A percentile compares a stretch with the other conserved stretches of the same genome.
Conservation (phyloP, 2,113 vertebrate species). For the Rhabdomys dilectus region DNA sequence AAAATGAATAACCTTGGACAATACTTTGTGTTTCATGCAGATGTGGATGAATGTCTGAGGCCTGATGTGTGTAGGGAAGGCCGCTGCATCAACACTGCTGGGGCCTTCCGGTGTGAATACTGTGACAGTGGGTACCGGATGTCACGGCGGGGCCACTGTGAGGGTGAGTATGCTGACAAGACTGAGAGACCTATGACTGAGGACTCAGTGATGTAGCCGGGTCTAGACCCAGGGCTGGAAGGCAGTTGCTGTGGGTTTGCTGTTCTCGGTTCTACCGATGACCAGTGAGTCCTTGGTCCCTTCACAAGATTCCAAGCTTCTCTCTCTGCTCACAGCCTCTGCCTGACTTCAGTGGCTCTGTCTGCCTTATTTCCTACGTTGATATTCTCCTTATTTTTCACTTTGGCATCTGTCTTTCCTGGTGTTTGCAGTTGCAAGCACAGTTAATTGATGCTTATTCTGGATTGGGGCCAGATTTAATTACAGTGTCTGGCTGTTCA, state of each 20-base stretch:
- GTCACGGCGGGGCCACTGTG: constrained; percentile 87
- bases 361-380: background rate
- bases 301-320: no score
- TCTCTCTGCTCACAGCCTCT: background rate
- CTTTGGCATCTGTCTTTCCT: background rate
- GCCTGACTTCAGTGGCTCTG: background rate
- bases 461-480: constrained; percentile 16
- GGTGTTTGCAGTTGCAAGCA: background rate
- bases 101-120: constrained; percentile 90
- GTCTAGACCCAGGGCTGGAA: background rate
- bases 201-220: background rate
- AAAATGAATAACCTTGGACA: background rate
- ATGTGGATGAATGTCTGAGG: constrained; percentile 91
- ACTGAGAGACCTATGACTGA: fast-evolving
- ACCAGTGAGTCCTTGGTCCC: background rate
- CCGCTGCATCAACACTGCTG: constrained; percentile 89
- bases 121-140: constrained; percentile 90
- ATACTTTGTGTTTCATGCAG: constrained; percentile 76
- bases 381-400: background rate
- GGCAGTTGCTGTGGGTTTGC: background rate
- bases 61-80: constrained; percentile 88
- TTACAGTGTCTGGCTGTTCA: background rate
- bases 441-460: background rate
- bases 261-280: background rate
- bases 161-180: constrained; percentile 84